Evolutionary conservation across 2,888 invertebrate genomes (phyloP).

Genomic region (Exocentrus adspersus): DNA sequence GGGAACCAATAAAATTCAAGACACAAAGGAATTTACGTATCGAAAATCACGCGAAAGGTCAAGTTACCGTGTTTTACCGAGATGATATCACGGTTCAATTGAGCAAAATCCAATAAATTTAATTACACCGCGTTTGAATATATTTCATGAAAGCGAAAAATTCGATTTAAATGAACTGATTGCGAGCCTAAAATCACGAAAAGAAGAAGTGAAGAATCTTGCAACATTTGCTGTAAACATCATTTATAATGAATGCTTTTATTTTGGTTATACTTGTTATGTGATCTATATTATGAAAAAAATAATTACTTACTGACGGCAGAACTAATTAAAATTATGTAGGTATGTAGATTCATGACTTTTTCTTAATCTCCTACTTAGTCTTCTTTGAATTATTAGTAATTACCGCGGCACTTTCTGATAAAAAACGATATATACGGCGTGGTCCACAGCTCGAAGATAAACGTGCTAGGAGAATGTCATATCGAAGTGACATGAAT

Average conservation of each 20-base stretch:
- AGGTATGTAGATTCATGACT: no score
- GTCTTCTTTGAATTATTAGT: not conserved
- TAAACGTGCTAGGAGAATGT: constrained; percentile 6
- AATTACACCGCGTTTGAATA: constrained; percentile 39
- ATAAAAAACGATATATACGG: constrained; percentile 8
- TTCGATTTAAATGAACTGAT: constrained; percentile 40
- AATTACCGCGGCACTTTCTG: constrained; percentile 1
- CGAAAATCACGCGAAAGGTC: constrained; percentile 20
- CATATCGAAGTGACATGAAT: constrained; percentile 15
- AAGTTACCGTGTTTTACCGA: constrained; percentile 3
- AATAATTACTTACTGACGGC: no score
- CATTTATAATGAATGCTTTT: no score
- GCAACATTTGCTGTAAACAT: not conserved
- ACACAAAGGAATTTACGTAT: constrained; percentile 5
- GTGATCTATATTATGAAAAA: no score
- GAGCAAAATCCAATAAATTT: constrained; percentile 40
- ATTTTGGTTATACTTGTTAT: no score
- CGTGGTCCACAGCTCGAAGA: constrained; percentile 2
- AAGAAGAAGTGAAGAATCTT: constrained; percentile 10
- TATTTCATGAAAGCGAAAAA: constrained; percentile 38
- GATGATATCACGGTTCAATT: constrained; percentile 27
- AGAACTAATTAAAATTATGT: no score
- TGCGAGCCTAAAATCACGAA: constrained; percentile 38
- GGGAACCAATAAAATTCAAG: constrained; percentile 9
- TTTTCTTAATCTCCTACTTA: no score